These are phyloP conservation scores for Chesias legatella DNA, from an alignment of 2,888 invertebrate species.

Conservation along the genomic window DNA sequence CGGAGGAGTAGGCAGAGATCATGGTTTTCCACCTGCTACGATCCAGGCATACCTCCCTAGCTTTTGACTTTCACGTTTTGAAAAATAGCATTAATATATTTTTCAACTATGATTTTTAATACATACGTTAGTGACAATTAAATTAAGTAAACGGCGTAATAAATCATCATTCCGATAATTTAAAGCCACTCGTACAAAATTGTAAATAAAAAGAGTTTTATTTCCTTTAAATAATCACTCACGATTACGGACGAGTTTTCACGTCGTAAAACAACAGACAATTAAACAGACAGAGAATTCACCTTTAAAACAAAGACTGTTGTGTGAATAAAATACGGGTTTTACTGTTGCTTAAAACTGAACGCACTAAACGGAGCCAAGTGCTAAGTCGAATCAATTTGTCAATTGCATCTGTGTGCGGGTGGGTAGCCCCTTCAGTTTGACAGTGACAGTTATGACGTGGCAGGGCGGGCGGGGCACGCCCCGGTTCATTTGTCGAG, in stretches of 20 bases:
- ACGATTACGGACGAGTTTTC: slow-evolving; percentile 34
- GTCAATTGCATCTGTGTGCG: slow-evolving; percentile 38
- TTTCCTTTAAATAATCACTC: slow-evolving; percentile 37
- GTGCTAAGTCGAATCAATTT: slow-evolving; percentile 65
- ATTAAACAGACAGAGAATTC: slow-evolving; percentile 1
- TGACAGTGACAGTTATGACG: slow-evolving; percentile 70
- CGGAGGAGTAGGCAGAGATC: too few species aligned
- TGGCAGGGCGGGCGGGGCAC: slow-evolving; percentile 68
- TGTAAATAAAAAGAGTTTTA: slow-evolving; percentile 37
- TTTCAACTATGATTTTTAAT: too few species aligned
- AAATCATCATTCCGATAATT: slow-evolving; percentile 5
- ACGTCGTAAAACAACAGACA: slow-evolving; percentile 13
- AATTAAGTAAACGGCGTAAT: not conserved
- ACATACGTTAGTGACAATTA: too few species aligned
- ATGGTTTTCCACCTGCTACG: too few species aligned
- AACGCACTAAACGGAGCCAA: slow-evolving; percentile 10
- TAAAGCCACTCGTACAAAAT: slow-evolving; percentile 25
- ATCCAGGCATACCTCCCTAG: too few species aligned
- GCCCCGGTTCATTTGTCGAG: slow-evolving; percentile 76
- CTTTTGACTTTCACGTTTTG: too few species aligned
- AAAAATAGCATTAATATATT: too few species aligned
- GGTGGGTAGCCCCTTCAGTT: slow-evolving; percentile 40
- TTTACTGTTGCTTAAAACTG: not conserved
- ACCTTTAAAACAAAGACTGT: slow-evolving; percentile 1
- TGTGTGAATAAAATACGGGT: not conserved